A percentile compares a stretch with the other conserved stretches of the same genome.
phyloP scores from a whole-genome alignment of 2,113 vertebrate species.

The Guaruba guarouba region DNA sequence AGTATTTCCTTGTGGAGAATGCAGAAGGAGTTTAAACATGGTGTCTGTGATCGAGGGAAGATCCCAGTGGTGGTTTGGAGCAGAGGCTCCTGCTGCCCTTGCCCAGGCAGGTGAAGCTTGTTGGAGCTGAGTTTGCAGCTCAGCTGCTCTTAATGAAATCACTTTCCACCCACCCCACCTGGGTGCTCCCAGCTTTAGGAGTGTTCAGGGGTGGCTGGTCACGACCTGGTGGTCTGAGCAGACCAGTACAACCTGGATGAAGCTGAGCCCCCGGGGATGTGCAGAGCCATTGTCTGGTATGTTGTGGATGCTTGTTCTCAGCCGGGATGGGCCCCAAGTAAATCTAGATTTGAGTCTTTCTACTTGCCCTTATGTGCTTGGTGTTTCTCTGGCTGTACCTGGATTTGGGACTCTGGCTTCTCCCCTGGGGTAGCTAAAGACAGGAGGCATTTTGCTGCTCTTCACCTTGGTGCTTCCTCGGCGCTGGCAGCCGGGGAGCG shows the following conservation, averaged over 20 bases:
- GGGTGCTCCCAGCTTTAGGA: background rate
- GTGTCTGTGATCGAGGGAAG: background rate
- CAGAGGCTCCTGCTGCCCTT: background rate
- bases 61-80: accelerated
- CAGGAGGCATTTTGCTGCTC: background rate
- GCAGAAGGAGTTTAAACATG: background rate
- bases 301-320: background rate
- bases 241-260: background rate
- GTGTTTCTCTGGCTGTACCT: background rate
- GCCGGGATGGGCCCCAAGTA: background rate
- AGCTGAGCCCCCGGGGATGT: accelerated
- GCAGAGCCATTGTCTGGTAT: accelerated
- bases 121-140: background rate
- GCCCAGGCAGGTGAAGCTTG: accelerated
- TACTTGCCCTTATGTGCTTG: accelerated
- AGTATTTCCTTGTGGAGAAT: background rate
- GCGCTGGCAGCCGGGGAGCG: accelerated
- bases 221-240: accelerated
- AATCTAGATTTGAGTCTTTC: background rate
- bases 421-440: background rate
- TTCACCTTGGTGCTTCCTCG: accelerated
- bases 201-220: accelerated
- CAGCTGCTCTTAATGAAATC: background rate
- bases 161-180: background rate
- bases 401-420: background rate